Evolutionary conservation across 2,113 vertebrate genomes (phyloP).

Genomic region (Sinocyclocheilus anshuiensis): DNA sequence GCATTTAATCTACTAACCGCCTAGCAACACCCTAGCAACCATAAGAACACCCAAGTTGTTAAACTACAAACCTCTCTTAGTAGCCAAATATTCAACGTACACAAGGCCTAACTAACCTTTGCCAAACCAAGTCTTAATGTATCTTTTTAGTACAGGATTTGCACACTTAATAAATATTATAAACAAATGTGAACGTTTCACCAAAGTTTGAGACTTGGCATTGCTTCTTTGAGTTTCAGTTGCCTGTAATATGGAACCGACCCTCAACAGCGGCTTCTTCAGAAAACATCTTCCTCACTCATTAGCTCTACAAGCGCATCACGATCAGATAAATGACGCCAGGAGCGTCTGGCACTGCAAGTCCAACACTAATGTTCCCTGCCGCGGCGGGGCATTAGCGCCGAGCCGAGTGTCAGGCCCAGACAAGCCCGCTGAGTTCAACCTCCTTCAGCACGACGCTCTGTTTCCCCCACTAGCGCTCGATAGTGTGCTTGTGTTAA

Average conservation of each 20-base stretch:
- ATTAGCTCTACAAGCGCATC: background rate
- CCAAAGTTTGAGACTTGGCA: background rate
- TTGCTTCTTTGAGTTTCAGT: background rate
- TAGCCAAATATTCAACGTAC: background rate
- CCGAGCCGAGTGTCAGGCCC: background rate
- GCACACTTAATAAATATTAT: background rate
- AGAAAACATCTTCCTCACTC: background rate
- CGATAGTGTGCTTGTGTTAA: background rate
- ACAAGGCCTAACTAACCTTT: background rate
- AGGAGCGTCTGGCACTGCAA: background rate
- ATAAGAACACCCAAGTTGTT: too few relatives aligned
- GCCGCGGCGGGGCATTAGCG: background rate
- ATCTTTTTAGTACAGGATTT: background rate
- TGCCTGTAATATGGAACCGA: background rate
- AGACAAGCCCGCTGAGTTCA: background rate
- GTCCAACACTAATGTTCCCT: constrained; percentile 11
- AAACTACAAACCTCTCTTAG: background rate
- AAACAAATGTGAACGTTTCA: background rate
- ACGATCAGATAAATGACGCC: background rate
- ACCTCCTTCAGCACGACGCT: constrained; percentile 11
- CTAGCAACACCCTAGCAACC: too few relatives aligned
- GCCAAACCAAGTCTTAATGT: background rate
- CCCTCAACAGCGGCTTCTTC: background rate
- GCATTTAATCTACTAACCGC: too few relatives aligned
- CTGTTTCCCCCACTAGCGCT: background rate